Evolutionary conservation across 2,113 vertebrate species (phyloP), one percentile per base, ranked within the genome.

Genomic region (Pimephales promelas): DNA sequence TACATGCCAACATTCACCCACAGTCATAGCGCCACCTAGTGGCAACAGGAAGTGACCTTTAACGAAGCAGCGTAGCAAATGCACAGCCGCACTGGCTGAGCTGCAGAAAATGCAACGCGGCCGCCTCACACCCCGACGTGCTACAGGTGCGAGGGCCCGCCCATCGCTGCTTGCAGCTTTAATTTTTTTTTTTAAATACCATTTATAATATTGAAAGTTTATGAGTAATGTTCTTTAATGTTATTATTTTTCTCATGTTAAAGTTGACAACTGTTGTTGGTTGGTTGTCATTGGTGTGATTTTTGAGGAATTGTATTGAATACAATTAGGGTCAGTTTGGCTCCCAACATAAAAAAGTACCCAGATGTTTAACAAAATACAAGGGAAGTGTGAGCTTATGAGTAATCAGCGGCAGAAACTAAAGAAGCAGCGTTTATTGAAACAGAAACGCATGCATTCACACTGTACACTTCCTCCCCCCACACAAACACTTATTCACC

Each of bases 401-500:
- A 79, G 5, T 24, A 57, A 83, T 24, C 11, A 24, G 26, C 10
- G 4, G 56, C 64, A 83, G 74, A 28, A 83, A 74, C 61, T 49
- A 5, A 66, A 57, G 26, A 71, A 34, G 14, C 78, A 0, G 14
- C 78, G 0, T 84, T 87, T 84, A 84, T 71, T n/a, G 43, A 76
- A 87, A 84, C 76, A 52, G 1, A 13, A 1, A 56, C 59, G 20
- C n/a, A 71, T 31, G 9, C 78, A 81, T 20, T 57, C 68, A 66
- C 56, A 72, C 70, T 74, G 78, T 54, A 76, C 74, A 47, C 79
- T 87, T 84, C 86, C 86, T 87, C 78, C 82, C 82, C 78, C 62
- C 66, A 68, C 72, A 64, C 86, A 72, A 79, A 78, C 73, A 83
- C 59, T 57, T 75, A 77, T 72, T 78, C 71, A 71, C 18, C 26